Evolutionary conservation across 2,113 vertebrate genomes (phyloP).

Genomic region (Syrmaticus mikado): DNA sequence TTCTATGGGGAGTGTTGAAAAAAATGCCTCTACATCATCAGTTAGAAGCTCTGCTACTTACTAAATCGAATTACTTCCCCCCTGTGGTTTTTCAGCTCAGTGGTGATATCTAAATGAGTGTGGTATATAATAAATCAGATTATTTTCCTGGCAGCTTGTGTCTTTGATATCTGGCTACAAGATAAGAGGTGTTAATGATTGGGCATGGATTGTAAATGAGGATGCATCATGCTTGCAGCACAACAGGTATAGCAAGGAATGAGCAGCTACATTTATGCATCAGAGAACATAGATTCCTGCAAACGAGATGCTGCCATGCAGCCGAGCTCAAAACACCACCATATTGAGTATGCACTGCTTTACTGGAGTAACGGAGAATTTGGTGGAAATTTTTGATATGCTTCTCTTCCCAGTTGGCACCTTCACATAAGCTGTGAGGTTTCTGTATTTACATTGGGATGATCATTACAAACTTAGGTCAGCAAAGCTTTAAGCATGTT

Average conservation of each 20-base stretch:
- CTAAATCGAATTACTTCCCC: constrained; percentile 14
- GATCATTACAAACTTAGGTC: not conserved
- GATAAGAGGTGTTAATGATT: not conserved
- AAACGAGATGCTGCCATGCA: not conserved
- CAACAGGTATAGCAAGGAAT: not conserved
- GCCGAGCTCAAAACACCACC: not conserved
- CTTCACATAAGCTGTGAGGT: not conserved
- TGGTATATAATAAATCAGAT: not conserved
- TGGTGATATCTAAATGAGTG: constrained; percentile 1
- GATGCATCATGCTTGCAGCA: not conserved
- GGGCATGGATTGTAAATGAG: not conserved
- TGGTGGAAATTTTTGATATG: not conserved
- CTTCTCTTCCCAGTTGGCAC: not conserved
- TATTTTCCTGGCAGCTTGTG: not conserved
- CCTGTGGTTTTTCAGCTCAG: not conserved
- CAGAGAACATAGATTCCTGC: not conserved
- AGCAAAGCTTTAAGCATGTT: not conserved
- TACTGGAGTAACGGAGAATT: not conserved
- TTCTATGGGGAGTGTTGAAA: not conserved
- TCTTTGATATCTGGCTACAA: constrained; percentile 8
- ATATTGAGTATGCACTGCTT: not conserved
- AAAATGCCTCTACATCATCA: not conserved
- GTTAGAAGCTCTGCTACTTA: constrained; percentile 3
- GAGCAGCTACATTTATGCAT: not conserved
- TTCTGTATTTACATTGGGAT: not conserved